Evolutionary conservation across 2,797 vertebrate species (phyloP), one percentile per base, ranked within the genome.

Genomic region (Acrossocheilus wenchowensis): DNA sequence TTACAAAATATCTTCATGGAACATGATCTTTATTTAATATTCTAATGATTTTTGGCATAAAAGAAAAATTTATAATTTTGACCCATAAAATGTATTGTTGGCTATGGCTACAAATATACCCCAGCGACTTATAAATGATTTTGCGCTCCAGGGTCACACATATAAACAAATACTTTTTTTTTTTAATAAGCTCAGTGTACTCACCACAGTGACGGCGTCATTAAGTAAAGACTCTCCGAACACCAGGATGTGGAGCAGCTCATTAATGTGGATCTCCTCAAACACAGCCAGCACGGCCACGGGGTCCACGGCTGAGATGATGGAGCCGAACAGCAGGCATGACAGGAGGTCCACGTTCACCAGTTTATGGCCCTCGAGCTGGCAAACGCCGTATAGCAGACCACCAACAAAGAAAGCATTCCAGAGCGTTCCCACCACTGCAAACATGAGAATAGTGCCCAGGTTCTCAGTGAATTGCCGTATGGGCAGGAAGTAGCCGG

Each of bases 211-310:
- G 94, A 99, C 98, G 0, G 98, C 98, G 0, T 99, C 98, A 0
- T 99, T 99, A 75, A 99, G 97, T 92, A 99, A 93, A 0, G 98
- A 99, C 90, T 99, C 98, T 0, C 98, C 98, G 0, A 99, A 99
- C 88, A 99, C 98, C 57, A 99, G 93, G 92, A 99, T 99, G 91
- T 99, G 98, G 83, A 99, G 92, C 85, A 99, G 95, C 82, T 99
- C 98, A 0, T 99, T 99, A 94, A 99, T 99, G 92, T 99, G 98
- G 92, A 99, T 99, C 94, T 99, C 98, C 92, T 99, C 98, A 8
- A 99, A 99, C 52, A 99, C 98, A 0, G 98, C 98, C 57, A 99
- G 95, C 89, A 99, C 98, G 0, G 98, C 98, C 36, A 99, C 98
- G 0, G 98, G 98, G 91, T 99, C 98, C 90, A 99, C 98, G 0